Evolutionary conservation across 2,888 invertebrate genomes (phyloP), one percentile per base, ranked within the genome.

Genomic region (Ophion slaviceki): DNA sequence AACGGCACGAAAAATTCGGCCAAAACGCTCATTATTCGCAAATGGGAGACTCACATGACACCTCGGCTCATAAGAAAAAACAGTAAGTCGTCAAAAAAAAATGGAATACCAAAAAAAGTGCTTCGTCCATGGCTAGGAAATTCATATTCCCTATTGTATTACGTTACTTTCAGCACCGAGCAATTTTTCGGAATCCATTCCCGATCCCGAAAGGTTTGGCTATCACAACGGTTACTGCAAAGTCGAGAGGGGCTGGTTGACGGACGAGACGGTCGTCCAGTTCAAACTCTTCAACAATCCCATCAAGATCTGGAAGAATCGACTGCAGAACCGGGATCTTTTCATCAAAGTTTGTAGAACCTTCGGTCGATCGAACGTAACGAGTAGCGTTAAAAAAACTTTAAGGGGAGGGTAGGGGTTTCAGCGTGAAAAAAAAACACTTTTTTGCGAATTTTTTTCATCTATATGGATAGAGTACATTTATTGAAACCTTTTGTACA

Each of bases 241-340:
- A 88, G 94, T 97, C 17, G 97, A 96, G 91, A 95, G 96, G 88
- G 98, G 98, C 17, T 98, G 98, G 98, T 95, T 98, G 45, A 98
- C 97, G 61, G 95, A 96, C 86, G 97, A 98, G 92, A 96, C 97
- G n/a, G 95, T 97, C 79, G 95, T 98, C 70, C 98, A 98, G 93
- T 95, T 98, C 85, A 97, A 98, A 93, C 95, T 98, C 90, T 96
- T 96, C 90, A 97, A 97, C 91, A 96, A 97, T 90, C 97, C 98
- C 1, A 95, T 98, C 82, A 96, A 96, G 88, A 95, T 98, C 76
- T 96, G 96, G 96, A 97, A 97, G 91, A 96, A 96, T 89, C 96
- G 96, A 88, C 95, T 97, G 90, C 95, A 96, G 89, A 96, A 96
- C 88, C 96, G 96, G 89, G 94, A 95, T 85, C 95, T 98, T 90